Base-by-base conservation (phyloP, 1,140 invertebrate genomes). In the Procambarus clarkii region DNA sequence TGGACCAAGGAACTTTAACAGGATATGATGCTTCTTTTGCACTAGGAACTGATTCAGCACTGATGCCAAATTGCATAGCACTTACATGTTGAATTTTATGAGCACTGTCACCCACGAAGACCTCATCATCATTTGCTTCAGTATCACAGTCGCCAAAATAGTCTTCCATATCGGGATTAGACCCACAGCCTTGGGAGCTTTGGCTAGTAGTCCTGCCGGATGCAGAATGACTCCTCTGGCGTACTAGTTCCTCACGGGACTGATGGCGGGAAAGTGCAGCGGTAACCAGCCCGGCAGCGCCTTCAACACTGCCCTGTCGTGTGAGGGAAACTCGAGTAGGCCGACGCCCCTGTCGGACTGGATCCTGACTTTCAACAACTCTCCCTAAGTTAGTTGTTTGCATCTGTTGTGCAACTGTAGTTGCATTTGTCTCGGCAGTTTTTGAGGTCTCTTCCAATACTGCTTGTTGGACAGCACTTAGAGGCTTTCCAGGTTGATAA, bases 91-190 rank as follows among this genome's bases (percentile, higher is more conserved):
- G 46, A 44, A 85, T 60, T 58, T 74, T 88, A 44, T 74, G 34
- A 78, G 24, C 21, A 21, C 13, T 46, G n/a, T 54, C 45, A 46
- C 83, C 87, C 24, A 44, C 46, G 46, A 92, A 92, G 9, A 92
- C 92, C 21, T 92, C 92, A 76, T 92, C 92, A 84, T 92, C 92
- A 88, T 92, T 92, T 46, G 79, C 44, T 64, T 92, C 92, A 24
- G 88, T 84, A 58, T 92, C 92, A 78, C 82, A 87, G 60, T 91
- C 92, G 46, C 71, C 85, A 81, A 79, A 85, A 64, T 80, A 86
- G 13, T 91, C 92, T 58, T 87, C 83, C 24, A 80, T n/a, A 77
- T 90, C 83, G 54, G 84, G 83, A 54, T 69, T 77, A 18, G 76
- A 89, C 24, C 46, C 60, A 34, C 84, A 74, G 18, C 92, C 88